Evolutionary conservation across 2,888 invertebrate species (phyloP).

Genomic region (Hemistola chrysoprasaria): DNA sequence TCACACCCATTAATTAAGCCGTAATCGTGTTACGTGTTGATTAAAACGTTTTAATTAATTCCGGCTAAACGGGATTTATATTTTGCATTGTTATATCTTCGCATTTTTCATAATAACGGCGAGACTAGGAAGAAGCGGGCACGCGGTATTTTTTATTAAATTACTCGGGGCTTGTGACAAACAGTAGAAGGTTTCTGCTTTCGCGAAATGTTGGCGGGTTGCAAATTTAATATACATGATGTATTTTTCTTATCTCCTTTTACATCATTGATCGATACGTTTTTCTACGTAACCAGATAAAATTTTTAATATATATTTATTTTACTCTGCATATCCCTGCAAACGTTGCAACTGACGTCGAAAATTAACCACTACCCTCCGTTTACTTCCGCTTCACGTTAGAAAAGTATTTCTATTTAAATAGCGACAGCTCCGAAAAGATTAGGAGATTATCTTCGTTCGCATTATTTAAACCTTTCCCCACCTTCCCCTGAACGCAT

Average conservation of each 20-base stretch:
- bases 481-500: too few species aligned
- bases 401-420: conserved; percentile 20
- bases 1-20: conserved; percentile 22
- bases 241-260: conserved; percentile 26
- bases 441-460: too few species aligned
- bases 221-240: conserved; percentile 48
- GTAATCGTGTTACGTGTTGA: conserved; percentile 21
- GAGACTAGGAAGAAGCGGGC: conserved; percentile 18
- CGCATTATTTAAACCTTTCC: too few species aligned
- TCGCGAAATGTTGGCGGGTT: conserved; percentile 45
- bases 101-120: conserved; percentile 27
- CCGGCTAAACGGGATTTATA: conserved; percentile 26
- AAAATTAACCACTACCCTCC: conserved; percentile 5
- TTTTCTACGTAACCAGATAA: too few species aligned
- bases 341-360: conserved; percentile 12
- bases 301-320: too few species aligned
- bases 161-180: conserved; percentile 57
- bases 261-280: too few species aligned
- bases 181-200: conserved; percentile 46
- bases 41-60: conserved; percentile 25
- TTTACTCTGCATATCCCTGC: too few species aligned
- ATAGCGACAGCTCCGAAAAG: too few species aligned
- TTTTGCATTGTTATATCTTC: conserved; percentile 25
- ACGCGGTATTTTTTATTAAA: conserved; percentile 58
- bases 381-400: conserved; percentile 13